Percentiles rank a stretch among this genome's conserved stretches.
These are phyloP conservation scores for Rhinogobio ventralis DNA, from an alignment of 2,797 vertebrate species.

Conservation along the genomic window DNA sequence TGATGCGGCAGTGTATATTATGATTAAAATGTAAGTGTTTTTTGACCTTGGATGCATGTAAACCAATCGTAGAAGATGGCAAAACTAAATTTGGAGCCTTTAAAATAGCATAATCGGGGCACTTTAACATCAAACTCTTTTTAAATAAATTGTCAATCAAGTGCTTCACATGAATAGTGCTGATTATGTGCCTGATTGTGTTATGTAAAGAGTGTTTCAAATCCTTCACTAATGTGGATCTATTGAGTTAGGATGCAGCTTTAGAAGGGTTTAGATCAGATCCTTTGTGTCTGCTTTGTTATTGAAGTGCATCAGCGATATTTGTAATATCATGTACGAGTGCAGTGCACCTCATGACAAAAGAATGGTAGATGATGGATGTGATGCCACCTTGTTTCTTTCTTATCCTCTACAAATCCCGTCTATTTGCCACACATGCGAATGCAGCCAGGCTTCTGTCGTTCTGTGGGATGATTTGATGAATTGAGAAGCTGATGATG, in stretches of 20 bases:
- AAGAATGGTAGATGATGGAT: background rate
- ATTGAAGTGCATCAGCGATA: background rate
- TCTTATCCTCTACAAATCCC: background rate
- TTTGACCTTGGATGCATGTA: background rate
- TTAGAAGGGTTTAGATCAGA: background rate
- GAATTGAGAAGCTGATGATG: background rate
- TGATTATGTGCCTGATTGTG: background rate
- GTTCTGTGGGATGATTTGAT: background rate
- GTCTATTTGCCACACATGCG: background rate
- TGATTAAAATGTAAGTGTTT: background rate
- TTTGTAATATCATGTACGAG: background rate
- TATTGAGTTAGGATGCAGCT: background rate
- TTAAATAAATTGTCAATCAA: background rate
- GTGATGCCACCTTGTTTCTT: background rate
- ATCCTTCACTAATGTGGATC: background rate
- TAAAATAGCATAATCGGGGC: background rate
- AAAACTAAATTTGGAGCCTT: background rate
- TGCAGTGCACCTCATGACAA: background rate
- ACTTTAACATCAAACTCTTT: background rate
- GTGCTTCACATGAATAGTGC: background rate
- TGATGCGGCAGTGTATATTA: background rate
- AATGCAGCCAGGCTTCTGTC: background rate
- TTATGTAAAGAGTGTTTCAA: background rate
- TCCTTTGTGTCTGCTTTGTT: background rate
- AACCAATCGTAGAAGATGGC: background rate